Evolutionary conservation across 1,140 invertebrate species (phyloP).

Genomic region (Rhopalosiphum maidis): DNA sequence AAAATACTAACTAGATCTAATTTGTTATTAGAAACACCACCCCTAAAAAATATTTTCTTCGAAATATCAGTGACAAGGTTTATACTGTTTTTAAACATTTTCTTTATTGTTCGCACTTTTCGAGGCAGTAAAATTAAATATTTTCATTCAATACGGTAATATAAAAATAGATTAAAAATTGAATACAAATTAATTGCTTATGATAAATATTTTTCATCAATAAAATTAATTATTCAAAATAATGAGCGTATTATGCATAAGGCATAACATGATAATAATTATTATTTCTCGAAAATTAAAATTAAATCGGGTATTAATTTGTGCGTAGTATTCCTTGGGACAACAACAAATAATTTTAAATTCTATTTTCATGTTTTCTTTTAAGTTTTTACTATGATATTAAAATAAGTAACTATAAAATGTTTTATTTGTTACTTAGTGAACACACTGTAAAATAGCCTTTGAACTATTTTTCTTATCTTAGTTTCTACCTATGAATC

Average conservation of each 20-base stretch:
- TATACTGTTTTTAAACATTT: no score
- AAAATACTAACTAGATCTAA: no score
- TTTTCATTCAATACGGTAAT: not conserved
- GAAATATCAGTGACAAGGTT: no score
- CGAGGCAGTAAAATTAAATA: not conserved
- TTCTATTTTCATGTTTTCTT: not conserved
- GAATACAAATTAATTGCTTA: not conserved
- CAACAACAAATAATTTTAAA: not conserved
- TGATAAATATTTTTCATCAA: not conserved
- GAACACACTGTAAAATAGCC: slow-evolving; percentile 34
- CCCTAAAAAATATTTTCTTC: no score
- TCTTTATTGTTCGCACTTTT: no score
- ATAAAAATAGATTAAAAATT: not conserved
- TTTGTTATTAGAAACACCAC: no score
- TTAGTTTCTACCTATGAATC: not conserved
- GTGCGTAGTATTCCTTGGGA: not conserved
- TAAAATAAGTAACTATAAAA: not conserved
- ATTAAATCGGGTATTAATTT: not conserved
- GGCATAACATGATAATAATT: not conserved
- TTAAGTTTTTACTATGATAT: not conserved
- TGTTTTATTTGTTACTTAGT: not conserved
- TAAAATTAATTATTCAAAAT: not conserved
- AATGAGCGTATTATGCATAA: not conserved
- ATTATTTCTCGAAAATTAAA: not conserved
- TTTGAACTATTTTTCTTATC: slow-evolving; percentile 37